Evolutionary conservation across 2,113 vertebrate genomes (phyloP), one percentile per base, ranked within the genome.

Genomic region (Neotragus moschatus): DNA sequence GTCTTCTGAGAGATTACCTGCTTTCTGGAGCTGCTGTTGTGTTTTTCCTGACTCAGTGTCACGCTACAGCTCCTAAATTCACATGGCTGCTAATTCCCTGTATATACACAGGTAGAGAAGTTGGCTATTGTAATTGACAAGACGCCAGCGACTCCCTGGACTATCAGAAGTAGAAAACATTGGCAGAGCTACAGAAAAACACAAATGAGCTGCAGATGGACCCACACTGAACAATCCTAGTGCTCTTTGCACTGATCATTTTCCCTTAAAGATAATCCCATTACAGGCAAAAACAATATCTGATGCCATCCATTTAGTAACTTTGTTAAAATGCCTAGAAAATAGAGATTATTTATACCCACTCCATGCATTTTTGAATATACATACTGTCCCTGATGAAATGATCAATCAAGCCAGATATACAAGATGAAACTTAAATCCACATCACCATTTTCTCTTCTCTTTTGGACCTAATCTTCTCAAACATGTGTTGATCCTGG

Each of bases 101-200:
- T 51, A 95, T 66, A 77, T 58, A 45, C 23, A 4, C 51, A 96
- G 88, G 87, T 96, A 98, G 96, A 98, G 95, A 51, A 56, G 28
- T 82, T 97, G 88, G 51, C 19, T 96, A 3, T 33, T 94, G 26
- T 56, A 97, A 60, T 4, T 91, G 89, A 58, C 43, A 49, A 23
- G 30, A 79, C 91, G 84, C 63, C 86, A 92, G 11, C 97, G 88
- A 97, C 96, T 98, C 91, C 94, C 80, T 36, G 91, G 79, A 89
- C 94, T 92, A 61, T 95, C 3, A 15, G 77, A 91, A 98, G 82
- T 47, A 66, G 30, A 90, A 95, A 85, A 96, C 10, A 15, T 30
- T 97, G 97, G 45, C 90, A 98, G 63, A 97, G 79, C 92, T 90
- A 87, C 47, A 93, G 63, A 95, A 89, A 93, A 97, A 90, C 70